Evolutionary conservation across 2,888 invertebrate species (phyloP).

Genomic region (Tiphia femorata): DNA sequence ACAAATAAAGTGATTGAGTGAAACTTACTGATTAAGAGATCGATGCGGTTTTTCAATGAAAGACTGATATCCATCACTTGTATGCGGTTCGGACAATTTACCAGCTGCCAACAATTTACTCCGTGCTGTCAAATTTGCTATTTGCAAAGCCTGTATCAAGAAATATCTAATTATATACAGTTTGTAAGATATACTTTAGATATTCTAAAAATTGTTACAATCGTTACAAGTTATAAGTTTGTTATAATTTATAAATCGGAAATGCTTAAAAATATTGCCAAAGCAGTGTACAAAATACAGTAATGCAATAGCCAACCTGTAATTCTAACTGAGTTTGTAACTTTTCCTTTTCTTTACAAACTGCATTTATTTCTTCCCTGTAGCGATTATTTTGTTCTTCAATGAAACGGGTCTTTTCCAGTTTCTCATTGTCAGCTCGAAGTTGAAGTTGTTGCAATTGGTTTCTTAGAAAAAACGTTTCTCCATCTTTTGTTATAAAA

Average conservation of each 20-base stretch:
- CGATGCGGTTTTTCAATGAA: background rate
- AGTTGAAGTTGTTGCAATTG: slow-evolving; percentile 52
- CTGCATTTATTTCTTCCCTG: slow-evolving; percentile 45
- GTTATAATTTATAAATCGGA: too few species aligned
- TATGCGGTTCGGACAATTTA: slow-evolving; percentile 53
- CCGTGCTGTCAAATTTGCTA: slow-evolving; percentile 51
- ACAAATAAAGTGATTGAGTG: too few species aligned
- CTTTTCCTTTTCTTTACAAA: slow-evolving; percentile 57
- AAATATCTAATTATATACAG: too few species aligned
- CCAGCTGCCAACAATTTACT: slow-evolving; percentile 57
- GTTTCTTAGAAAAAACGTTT: slow-evolving; percentile 54
- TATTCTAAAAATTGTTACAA: too few species aligned
- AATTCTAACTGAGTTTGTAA: slow-evolving; percentile 58
- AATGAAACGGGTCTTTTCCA: slow-evolving; percentile 51
- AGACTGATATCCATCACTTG: slow-evolving; percentile 17
- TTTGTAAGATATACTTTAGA: too few species aligned
- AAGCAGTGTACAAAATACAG: slow-evolving; percentile 2
- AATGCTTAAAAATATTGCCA: too few species aligned
- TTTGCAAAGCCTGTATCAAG: slow-evolving; percentile 56
- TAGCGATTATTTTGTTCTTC: slow-evolving; percentile 54
- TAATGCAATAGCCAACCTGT: too few species aligned
- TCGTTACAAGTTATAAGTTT: too few species aligned
- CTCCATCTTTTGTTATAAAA: slow-evolving; percentile 60
- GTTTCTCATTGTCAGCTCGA: slow-evolving; percentile 51
- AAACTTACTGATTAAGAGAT: too few species aligned